phyloP scores from a whole-genome alignment of 1,140 invertebrate genomes.

The Chymomyza costata region DNA sequence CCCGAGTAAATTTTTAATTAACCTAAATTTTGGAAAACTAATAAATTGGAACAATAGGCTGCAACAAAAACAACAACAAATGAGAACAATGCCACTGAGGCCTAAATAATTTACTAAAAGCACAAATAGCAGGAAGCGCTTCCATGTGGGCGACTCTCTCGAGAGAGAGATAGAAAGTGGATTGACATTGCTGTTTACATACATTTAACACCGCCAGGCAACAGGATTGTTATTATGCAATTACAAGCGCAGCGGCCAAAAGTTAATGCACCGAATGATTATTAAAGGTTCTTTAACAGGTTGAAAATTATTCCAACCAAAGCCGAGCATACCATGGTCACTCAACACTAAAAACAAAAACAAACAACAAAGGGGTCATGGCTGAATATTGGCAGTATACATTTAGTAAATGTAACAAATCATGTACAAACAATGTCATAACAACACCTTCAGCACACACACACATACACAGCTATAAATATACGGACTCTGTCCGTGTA shows the following conservation, averaged over 20 bases:
- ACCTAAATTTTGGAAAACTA: conserved; percentile 65
- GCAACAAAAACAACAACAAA: conserved; percentile 7
- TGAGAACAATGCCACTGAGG: conserved; percentile 26
- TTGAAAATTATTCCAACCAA: conserved; percentile 2
- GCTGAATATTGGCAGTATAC: conserved; percentile 16
- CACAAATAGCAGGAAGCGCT: too few relatives aligned
- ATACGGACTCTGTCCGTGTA: conserved; percentile 1
- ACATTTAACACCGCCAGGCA: conserved; percentile 34
- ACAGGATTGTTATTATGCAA: conserved; percentile 62
- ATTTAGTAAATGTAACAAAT: conserved; percentile 66
- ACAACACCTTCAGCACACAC: conserved; percentile 34
- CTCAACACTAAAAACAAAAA: too few relatives aligned
- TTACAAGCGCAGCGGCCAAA: conserved; percentile 40
- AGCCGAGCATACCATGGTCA: too few relatives aligned
- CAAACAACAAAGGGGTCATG: background rate
- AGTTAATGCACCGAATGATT: conserved; percentile 65
- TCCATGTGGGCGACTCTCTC: too few relatives aligned
- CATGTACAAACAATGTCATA: conserved; percentile 62
- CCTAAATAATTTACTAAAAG: conserved; percentile 52
- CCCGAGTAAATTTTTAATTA: conserved; percentile 70
- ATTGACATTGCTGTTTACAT: too few relatives aligned
- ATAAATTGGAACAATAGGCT: conserved; percentile 48
- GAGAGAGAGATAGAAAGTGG: too few relatives aligned
- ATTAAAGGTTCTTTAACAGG: conserved; percentile 70
- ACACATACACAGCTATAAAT: conserved; percentile 1